Base-by-base conservation (phyloP, 2,113 vertebrate species). In the Piprites chloris region DNA sequence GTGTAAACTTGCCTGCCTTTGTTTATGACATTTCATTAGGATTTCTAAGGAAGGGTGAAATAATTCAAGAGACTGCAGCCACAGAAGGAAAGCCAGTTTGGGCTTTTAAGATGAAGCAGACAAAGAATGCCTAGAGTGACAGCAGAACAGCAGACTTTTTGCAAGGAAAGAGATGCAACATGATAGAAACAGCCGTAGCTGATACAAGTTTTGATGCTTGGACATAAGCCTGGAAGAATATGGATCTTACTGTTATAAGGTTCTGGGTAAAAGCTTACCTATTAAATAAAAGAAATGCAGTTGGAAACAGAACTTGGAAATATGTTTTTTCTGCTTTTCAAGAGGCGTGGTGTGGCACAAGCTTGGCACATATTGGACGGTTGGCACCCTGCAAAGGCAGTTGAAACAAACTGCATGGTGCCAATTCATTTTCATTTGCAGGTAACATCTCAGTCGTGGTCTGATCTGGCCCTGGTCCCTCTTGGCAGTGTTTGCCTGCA, bases 1-100 rank as follows among this genome's bases (percentile, higher is more conserved):
- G 39, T 23, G 4, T 76, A 88, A 86, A 83, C 15, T 56, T 19
- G 32, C 32, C 30, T 76, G 12, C 5, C 44, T 9, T 76, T 61
- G 28, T 17, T 37, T 41, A 11, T 47, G 52, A 55, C 17, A 82
- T 26, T 53, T 81, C n/a, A 4, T 41, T 46, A 47, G 17, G 42
- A 85, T 82, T 71, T 66, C 42, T n/a, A 81, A 78, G n/a, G 41
- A 88, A 94, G 41, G n/a, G 9, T 44, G 41, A 96, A 93, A 72
- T 49, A 80, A 77, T 73, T 52, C 41, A 77, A 37, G n/a, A 86
- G 28, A 47, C 1, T 90, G 37, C 44, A 73, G 44, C 28, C n/a
- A 73, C 32, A 77, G 32, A 52, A 76, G 24, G 11, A 56, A 85
- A 85, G 37, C 28, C 0, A 1, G 13, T 61, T 72, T 35, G 16